Conservation (phyloP, 2,113 vertebrate species). For the Seriola quinqueradiata region DNA sequence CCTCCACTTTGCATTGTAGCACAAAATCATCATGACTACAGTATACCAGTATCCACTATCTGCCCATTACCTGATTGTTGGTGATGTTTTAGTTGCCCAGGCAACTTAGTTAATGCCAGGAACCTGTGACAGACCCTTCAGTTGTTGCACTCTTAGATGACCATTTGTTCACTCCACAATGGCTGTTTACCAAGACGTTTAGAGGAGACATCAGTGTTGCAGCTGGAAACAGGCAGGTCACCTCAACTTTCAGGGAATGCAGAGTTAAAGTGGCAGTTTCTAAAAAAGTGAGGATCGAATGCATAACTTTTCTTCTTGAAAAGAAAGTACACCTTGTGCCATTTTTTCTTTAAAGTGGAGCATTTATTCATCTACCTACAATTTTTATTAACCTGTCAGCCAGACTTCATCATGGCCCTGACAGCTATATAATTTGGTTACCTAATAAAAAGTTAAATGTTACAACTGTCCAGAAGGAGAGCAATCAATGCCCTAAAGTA, state of each 20-base stretch:
- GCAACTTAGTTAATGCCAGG: slow-evolving; percentile 72
- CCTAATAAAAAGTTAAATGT: slow-evolving; percentile 5
- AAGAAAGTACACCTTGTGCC: slow-evolving; percentile 26
- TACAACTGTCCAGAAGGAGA: background rate
- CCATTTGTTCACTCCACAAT: slow-evolving; percentile 60
- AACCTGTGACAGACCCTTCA: slow-evolving; percentile 33
- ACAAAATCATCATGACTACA: slow-evolving; percentile 31
- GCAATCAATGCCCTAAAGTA: background rate
- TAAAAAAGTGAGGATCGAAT: slow-evolving; percentile 22
- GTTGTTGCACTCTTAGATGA: slow-evolving; percentile 67
- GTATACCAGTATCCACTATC: slow-evolving; percentile 45
- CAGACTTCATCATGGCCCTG: background rate
- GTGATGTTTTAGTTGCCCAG: slow-evolving; percentile 63
- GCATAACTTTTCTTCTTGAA: slow-evolving; percentile 22
- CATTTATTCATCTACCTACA: slow-evolving; percentile 11
- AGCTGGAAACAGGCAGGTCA: slow-evolving; percentile 25
- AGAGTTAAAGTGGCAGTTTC: slow-evolving; percentile 30
- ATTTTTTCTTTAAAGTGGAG: slow-evolving; percentile 1
- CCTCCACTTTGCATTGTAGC: slow-evolving; percentile 22
- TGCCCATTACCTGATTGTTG: slow-evolving; percentile 48
- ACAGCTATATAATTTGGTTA: slow-evolving; percentile 1
- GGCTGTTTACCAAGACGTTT: slow-evolving; percentile 23
- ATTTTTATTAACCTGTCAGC: slow-evolving; percentile 23
- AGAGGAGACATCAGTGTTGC: slow-evolving; percentile 28
- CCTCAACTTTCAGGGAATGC: slow-evolving; percentile 21